Evolutionary conservation across 2,797 vertebrate genomes (phyloP).

Genomic region (Betta splendens): DNA sequence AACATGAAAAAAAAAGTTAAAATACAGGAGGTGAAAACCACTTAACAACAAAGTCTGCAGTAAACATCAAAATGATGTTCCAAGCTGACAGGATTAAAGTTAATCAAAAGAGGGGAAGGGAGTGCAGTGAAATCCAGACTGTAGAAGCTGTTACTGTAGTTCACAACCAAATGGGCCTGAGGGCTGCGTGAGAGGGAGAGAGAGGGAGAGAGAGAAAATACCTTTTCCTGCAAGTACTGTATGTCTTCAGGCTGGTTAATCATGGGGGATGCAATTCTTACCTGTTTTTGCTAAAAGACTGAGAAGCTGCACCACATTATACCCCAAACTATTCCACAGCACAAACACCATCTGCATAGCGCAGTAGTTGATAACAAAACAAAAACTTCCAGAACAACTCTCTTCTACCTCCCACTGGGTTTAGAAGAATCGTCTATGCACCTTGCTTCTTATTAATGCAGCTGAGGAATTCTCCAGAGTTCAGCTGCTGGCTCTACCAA

Average conservation of each 20-base stretch:
- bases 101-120: slow-evolving; percentile 30
- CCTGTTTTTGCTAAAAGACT: slow-evolving; percentile 14
- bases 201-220: slow-evolving; percentile 1
- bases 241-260: slow-evolving; percentile 37
- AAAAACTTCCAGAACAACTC: slow-evolving; percentile 20
- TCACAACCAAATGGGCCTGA: slow-evolving; percentile 8
- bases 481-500: too few species aligned
- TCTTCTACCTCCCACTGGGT: slow-evolving; percentile 12
- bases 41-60: slow-evolving; percentile 11
- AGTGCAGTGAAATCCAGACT: slow-evolving; percentile 33
- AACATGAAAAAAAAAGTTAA: neutral
- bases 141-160: slow-evolving; percentile 20
- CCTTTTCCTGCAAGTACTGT: slow-evolving; percentile 26
- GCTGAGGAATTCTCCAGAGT: too few species aligned
- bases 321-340: slow-evolving; percentile 1
- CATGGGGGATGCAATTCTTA: slow-evolving; percentile 34
- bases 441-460: too few species aligned
- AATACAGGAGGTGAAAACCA: neutral
- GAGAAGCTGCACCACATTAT: neutral
- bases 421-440: neutral
- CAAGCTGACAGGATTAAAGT: slow-evolving; percentile 58
- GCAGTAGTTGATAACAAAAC: slow-evolving; percentile 1
- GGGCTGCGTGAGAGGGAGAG: slow-evolving; percentile 11
- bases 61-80: slow-evolving; percentile 37
- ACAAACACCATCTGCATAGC: slow-evolving; percentile 51